Evolutionary conservation across 2,797 vertebrate species (phyloP).

Genomic region (Decapterus maruadsi): DNA sequence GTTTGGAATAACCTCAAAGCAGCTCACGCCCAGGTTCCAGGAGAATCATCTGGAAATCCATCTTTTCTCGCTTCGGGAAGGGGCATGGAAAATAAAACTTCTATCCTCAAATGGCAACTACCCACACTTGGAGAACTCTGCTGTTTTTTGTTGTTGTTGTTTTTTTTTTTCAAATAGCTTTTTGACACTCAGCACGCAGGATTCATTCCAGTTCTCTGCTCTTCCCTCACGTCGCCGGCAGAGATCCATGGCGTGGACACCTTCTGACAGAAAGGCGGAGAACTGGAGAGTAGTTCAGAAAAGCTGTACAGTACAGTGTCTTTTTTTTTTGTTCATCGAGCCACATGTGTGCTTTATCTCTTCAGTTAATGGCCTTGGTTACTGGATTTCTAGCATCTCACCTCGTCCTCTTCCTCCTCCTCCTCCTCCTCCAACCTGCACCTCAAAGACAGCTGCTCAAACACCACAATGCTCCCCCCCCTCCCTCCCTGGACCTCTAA

Average conservation of each 20-base stretch:
- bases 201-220: constrained; percentile 43
- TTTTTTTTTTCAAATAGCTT: constrained; percentile 20
- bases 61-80: constrained; percentile 12
- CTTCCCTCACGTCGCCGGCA: constrained; percentile 27
- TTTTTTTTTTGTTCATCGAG: constrained; percentile 57
- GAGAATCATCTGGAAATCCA: constrained; percentile 32
- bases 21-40: constrained; percentile 14
- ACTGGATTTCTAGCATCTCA: constrained; percentile 60
- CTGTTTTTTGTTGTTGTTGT: constrained; percentile 16
- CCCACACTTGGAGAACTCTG: constrained; percentile 46
- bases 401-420: constrained; percentile 28
- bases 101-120: constrained; percentile 71
- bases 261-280: constrained; percentile 22
- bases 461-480: constrained; percentile 31
- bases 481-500: constrained; percentile 75
- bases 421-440: constrained; percentile 49
- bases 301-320: constrained; percentile 43
- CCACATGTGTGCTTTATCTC: constrained; percentile 78
- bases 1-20: constrained; percentile 88
- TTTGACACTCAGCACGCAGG: constrained; percentile 42
- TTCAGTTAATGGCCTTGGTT: constrained; percentile 77
- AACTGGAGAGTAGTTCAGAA: constrained; percentile 31
- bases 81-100: constrained; percentile 53
- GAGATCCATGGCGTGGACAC: constrained; percentile 5
- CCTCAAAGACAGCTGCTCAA: constrained; percentile 67